These are phyloP conservation scores for Scaptomyza montana DNA, from an alignment of 1,140 invertebrate species.

Conservation along the genomic window DNA sequence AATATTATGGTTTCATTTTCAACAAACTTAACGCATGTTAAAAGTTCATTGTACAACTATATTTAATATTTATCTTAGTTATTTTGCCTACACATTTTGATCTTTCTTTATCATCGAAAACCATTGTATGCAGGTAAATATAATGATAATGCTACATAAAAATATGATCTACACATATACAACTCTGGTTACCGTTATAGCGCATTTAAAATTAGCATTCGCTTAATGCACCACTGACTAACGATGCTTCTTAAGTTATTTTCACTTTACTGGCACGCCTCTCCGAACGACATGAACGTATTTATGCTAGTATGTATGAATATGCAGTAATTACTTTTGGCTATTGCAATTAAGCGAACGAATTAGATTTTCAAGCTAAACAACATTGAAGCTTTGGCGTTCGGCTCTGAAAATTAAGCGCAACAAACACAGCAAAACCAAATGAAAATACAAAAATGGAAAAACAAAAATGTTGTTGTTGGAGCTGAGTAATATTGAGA, in stretches of 20 bases:
- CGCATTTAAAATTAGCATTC: conserved; percentile 27
- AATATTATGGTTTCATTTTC: too few species aligned
- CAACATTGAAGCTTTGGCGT: conserved; percentile 56
- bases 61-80: too few species aligned
- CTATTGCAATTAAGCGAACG: conserved; percentile 69
- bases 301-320: conserved; percentile 3
- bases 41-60: too few species aligned
- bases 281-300: background rate
- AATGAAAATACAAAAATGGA: conserved; percentile 12
- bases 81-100: too few species aligned
- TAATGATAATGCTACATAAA: too few species aligned
- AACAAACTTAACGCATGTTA: too few species aligned
- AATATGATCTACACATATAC: too few species aligned
- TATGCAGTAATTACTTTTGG: conserved; percentile 55
- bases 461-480: conserved; percentile 4
- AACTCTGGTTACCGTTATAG: too few species aligned
- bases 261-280: conserved; percentile 59
- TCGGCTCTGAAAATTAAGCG: conserved; percentile 72
- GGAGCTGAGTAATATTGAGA: conserved; percentile 26
- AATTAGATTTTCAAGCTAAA: conserved; percentile 78
- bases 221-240: conserved; percentile 49
- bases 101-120: too few species aligned
- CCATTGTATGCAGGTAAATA: too few species aligned
- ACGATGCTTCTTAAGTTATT: conserved; percentile 42
- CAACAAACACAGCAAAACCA: conserved; percentile 31